Base-by-base conservation (phyloP, 1,140 invertebrate species). In the Acromyrmex heyeri region DNA sequence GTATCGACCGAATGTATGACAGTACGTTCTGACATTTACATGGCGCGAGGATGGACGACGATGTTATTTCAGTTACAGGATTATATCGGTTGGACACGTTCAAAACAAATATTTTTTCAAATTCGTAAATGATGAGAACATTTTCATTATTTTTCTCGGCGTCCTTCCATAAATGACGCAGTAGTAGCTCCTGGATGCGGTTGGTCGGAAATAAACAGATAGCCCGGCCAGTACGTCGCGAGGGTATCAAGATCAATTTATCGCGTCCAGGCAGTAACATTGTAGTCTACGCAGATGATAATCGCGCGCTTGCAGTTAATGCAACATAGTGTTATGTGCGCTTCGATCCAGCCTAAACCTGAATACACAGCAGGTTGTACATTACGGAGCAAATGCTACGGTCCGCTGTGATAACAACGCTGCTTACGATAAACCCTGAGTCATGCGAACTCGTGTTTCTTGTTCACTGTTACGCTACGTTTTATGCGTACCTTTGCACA, bases 321-420 rank as follows among this genome's bases (percentile, higher is more conserved):
- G 79, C 79, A 83, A 83, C 79, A 83, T 83, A 83, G 79, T 83
- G 79, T 83, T 83, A 83, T 83, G 79, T 75, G 79, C 67, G 69
- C 67, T 73, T 59, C 79, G 79, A 83, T 83, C 79, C 79, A 18
- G 79, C 79, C 79, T 83, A 83, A 83, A 83, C 79, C 79, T 83
- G 79, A 75, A 75, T 83, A 83, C 79, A 83, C 79, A 83, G 79
- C 79, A 50, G 79, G 79, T 61, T 75, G 79, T 83, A 83, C 44
- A 83, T 83, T 83, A 83, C 55, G 18, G 38, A 73, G 69, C 79
- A 73, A 75, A 83, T 83, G 79, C 69, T 61, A 83, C 79, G 79
- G 79, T 83, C 24, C 38, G 79, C 27, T 50, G 79, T 83, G 79
- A 83, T 83, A 83, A 83, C 79, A 62, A 62, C 57, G 48, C 55